phyloP scores from a whole-genome alignment of 2,888 invertebrate species.

The Tipula vernalis region DNA sequence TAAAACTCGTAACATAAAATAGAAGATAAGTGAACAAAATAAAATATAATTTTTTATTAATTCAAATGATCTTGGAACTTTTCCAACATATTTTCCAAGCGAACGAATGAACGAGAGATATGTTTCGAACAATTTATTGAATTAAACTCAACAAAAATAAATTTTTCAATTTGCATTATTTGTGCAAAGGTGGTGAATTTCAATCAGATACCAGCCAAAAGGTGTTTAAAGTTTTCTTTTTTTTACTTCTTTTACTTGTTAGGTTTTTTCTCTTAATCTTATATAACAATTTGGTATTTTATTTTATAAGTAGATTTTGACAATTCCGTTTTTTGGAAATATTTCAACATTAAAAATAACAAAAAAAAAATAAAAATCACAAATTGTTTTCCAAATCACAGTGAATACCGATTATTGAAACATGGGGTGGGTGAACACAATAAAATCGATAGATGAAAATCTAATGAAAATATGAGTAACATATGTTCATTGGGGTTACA shows the following conservation, averaged over 20 bases:
- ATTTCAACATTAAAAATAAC: neutral
- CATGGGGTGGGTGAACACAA: neutral
- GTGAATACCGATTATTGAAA: neutral
- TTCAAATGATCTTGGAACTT: constrained; percentile 4
- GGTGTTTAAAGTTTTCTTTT: neutral
- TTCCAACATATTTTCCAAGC: neutral
- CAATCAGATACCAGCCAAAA: neutral
- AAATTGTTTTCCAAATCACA: neutral
- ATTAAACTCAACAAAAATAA: neutral
- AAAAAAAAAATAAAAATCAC: neutral
- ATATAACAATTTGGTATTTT: neutral
- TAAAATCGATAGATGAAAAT: neutral
- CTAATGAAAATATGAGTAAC: neutral
- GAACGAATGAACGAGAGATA: neutral
- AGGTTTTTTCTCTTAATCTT: neutral
- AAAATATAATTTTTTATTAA: neutral
- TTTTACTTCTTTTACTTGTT: neutral
- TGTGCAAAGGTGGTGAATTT: neutral
- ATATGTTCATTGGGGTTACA: neutral
- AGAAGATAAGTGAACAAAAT: neutral
- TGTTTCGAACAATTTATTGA: neutral
- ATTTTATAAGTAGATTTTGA: neutral
- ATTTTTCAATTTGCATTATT: neutral
- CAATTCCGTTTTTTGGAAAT: neutral
- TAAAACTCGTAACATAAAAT: neutral